phyloP scores from a whole-genome alignment of 2,888 invertebrate species.

The Lucinisca nassula region DNA sequence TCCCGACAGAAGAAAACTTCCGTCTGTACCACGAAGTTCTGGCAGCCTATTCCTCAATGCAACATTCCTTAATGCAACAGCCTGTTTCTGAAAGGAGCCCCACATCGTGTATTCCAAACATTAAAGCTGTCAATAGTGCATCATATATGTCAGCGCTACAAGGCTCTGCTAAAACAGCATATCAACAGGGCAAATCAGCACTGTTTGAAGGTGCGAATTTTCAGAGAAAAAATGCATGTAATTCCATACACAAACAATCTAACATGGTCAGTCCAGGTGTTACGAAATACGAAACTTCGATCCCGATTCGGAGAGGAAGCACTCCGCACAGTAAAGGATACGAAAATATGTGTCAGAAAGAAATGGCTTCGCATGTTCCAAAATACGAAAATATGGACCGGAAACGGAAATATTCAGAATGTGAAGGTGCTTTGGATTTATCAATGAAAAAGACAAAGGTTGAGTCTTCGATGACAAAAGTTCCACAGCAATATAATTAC shows the following conservation, averaged over 20 bases:
- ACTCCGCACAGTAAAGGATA: neutral
- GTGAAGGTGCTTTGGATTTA: conserved; percentile 54
- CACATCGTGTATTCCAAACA: neutral
- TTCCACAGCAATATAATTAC: neutral
- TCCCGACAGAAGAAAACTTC: neutral
- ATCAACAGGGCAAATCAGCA: neutral
- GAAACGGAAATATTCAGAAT: conserved; percentile 56
- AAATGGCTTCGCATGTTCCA: neutral
- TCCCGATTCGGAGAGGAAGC: neutral
- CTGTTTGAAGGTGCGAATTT: neutral
- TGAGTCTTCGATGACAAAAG: neutral
- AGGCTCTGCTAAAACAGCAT: neutral
- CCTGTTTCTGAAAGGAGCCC: neutral
- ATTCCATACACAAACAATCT: no score
- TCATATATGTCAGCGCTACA: neutral
- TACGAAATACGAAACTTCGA: neutral
- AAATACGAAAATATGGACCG: neutral
- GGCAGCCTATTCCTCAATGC: conserved; percentile 3
- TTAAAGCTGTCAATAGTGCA: neutral
- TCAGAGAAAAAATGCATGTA: neutral
- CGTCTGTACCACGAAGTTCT: neutral
- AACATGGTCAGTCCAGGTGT: neutral
- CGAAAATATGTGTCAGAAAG: neutral
- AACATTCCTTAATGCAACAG: neutral
- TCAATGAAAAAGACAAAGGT: conserved; percentile 54